These are phyloP conservation scores for Manis pentadactyla DNA, from an alignment of 2,797 vertebrate species.

Conservation along the genomic window DNA sequence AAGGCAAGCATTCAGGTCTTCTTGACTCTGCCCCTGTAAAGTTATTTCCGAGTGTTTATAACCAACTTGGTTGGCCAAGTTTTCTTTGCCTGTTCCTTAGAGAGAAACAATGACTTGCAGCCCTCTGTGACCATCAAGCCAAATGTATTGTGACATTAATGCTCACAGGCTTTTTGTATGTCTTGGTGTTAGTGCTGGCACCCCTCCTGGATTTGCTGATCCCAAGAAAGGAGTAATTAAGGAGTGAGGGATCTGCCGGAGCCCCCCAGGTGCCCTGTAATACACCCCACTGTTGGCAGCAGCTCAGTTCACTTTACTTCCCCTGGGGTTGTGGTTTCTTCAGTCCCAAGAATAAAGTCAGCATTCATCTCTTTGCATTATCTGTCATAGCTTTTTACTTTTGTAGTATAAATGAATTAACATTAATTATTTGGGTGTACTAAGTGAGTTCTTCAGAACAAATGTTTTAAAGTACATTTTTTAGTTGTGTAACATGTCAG, in stretches of 20 bases:
- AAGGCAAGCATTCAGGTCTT: neutral
- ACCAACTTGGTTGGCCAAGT: neutral
- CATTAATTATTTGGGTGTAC: neutral
- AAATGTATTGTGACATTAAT: neutral
- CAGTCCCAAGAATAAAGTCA: neutral
- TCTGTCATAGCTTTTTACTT: neutral
- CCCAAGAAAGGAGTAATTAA: conserved; percentile 50
- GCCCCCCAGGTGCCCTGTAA: neutral
- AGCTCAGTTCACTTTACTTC: neutral
- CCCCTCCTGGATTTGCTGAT: conserved; percentile 29
- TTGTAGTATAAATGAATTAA: neutral
- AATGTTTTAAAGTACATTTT: neutral
- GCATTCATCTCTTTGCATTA: conserved; percentile 7
- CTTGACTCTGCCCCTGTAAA: conserved; percentile 17
- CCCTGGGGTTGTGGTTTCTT: neutral
- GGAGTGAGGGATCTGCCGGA: neutral
- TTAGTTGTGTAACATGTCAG: neutral
- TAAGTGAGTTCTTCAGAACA: neutral
- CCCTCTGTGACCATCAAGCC: neutral
- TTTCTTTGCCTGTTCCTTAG: conserved; percentile 12
- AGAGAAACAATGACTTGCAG: neutral
- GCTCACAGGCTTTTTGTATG: neutral
- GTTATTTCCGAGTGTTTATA: conserved; percentile 28
- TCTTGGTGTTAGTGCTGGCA: neutral
- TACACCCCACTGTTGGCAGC: neutral